Base-by-base conservation (phyloP, 2,888 invertebrate species). In the Erebia aethiops region DNA sequence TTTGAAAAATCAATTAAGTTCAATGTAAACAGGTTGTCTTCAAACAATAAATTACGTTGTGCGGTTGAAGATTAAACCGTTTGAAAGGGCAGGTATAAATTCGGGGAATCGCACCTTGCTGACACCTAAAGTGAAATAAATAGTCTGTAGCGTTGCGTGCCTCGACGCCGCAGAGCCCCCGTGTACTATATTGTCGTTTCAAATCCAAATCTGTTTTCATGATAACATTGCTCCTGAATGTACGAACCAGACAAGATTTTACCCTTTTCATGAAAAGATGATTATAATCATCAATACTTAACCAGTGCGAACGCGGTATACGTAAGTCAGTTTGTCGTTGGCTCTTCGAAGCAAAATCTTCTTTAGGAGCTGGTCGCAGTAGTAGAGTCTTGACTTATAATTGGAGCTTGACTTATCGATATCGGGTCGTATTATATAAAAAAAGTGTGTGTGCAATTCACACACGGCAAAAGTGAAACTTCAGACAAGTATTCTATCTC, bases 81-180 rank as follows among this genome's bases (percentile, higher is more conserved):
- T 78, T 76, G 77, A 75, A 79, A 76, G 77, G 78, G 77, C 77
- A 76, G 75, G 71, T 78, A 81, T 81, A 82, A 81, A 83, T 81
- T 80, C 76, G 74, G 66, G 74, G 74, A 79, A 79, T 81, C 80
- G 78, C 81, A 81, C 78, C 79, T 79, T 74, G 77, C 80, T 87
- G 84, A 84, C 83, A 84, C 77, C 80, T 81, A 84, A 84, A 87
- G 85, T 87, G 84, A 85, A 85, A 87, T 87, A 87, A 87, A 88
- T 87, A 83, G 87, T 83, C 76, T 77, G 77, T 75, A 79, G 78
- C 77, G 76, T 82, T 83, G 86, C 85, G 84, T 84, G 83, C 75
- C 78, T 72, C 77, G 77, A 78, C 71, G 71, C 76, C 76, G 67
- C 74, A 71, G 72, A 71, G 56, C 60, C 57, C 64, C 61, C 46